Percentiles rank a stretch among this genome's conserved stretches.
Evolutionary conservation across 1,140 invertebrate species (phyloP).

Genomic region (Procambarus virginalis): DNA sequence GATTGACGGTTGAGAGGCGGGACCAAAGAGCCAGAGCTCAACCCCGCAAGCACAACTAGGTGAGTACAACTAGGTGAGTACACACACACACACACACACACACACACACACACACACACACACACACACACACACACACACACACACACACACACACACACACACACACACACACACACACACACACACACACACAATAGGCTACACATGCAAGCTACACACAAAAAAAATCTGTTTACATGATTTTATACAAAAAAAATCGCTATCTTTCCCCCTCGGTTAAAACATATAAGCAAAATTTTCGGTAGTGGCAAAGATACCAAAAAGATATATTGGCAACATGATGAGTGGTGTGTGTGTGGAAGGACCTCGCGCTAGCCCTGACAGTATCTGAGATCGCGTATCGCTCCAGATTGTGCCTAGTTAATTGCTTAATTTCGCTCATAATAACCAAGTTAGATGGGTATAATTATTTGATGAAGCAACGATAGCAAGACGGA

Average conservation of each 20-base stretch:
- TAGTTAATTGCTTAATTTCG: slow-evolving; percentile 67
- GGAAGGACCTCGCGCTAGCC: slow-evolving; percentile 6
- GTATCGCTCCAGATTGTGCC: slow-evolving; percentile 60
- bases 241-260: no score
- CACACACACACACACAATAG: no score
- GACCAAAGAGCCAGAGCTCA: no score
- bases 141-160: background rate
- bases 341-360: background rate
- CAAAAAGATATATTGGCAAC: background rate
- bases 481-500: slow-evolving; percentile 55
- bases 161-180: no score
- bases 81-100: no score
- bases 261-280: background rate
- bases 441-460: slow-evolving; percentile 66
- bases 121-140: no score
- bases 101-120: no score
- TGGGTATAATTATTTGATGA: slow-evolving; percentile 50
- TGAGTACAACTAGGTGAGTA: no score
- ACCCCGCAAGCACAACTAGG: no score
- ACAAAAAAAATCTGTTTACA: background rate
- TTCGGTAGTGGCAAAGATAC: background rate
- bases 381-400: slow-evolving; percentile 57
- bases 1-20: no score
- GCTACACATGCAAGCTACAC: no score
- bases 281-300: background rate